Evolutionary conservation across 2,888 invertebrate genomes (phyloP), one percentile per base, ranked within the genome.

Genomic region (Archips xylosteana): DNA sequence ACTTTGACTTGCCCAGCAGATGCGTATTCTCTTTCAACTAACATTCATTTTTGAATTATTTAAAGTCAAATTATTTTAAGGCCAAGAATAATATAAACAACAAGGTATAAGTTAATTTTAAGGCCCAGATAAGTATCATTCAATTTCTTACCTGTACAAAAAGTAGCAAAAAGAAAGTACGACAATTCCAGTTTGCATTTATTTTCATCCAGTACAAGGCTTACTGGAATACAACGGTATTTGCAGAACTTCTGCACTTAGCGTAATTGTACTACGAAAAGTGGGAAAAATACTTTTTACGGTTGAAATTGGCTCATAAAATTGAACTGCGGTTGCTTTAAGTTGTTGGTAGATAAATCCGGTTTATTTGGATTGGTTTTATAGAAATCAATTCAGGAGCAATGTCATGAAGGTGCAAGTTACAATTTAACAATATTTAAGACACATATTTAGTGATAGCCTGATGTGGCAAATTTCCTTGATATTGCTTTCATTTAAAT

Each of bases 241-340:
- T 83, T 81, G 79, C 76, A 79, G 81, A 80, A 86, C 82, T 88
- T 87, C 82, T 79, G 84, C 87, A 90, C 88, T 90, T 84, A 86
- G 82, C 79, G 83, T 90, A 90, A 91, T 89, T 89, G 87, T 87
- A 64, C 54, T 60, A 69, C 51, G 63, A 64, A 75, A 71, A 63
- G 75, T 75, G 67, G 73, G 62, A 65, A 74, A 77, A 77, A 72
- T 75, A 75, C 75, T 76, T 78, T 77, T 78, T 75, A 77, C 76
- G 81, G 80, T 77, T 80, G 76, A 80, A 82, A 85, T 82, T 82
- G 81, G 81, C 81, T 81, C 81, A 79, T 80, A 82, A 83, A 85
- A 81, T 76, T 76, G 77, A 79, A 82, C 71, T 72, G 74, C 71
- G 76, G 77, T 75, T 77, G 77, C 76, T 75, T 76, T 72, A 51